Conservation (phyloP, 2,888 invertebrate species). For the Mellilla xanthometata region DNA sequence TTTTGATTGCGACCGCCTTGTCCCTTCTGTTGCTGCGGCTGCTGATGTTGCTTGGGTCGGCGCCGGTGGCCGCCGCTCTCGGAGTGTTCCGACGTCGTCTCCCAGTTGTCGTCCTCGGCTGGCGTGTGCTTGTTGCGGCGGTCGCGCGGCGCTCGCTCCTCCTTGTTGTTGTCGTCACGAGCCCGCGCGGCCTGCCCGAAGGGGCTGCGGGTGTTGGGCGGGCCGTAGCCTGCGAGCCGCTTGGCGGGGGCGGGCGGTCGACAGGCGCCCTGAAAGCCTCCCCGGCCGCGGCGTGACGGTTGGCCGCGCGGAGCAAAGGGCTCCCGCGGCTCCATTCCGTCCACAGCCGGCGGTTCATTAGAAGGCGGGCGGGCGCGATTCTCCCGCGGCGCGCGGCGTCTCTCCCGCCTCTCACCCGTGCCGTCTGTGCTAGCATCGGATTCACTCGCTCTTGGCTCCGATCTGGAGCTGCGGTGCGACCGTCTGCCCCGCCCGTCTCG, state of each 20-base stretch:
- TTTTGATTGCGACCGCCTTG: constrained; percentile 64
- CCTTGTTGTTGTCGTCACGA: constrained; percentile 68
- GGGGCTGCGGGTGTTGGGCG: constrained; percentile 90
- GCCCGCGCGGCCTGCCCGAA: constrained; percentile 82
- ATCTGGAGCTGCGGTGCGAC: constrained; percentile 72
- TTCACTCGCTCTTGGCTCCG: constrained; percentile 83
- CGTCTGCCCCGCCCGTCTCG: constrained; percentile 76
- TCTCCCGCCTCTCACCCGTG: constrained; percentile 76
- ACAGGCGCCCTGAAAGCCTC: constrained; percentile 73
- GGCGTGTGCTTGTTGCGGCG: constrained; percentile 65
- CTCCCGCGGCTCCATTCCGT: constrained; percentile 80
- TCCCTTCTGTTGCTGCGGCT: constrained; percentile 44
- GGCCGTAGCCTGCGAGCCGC: constrained; percentile 89
- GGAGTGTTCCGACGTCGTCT: constrained; percentile 93
- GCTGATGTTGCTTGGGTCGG: constrained; percentile 37
- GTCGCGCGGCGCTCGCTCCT: constrained; percentile 76
- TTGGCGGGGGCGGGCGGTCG: constrained; percentile 80
- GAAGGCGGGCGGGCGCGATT: constrained; percentile 81
- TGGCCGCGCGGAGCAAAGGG: constrained; percentile 94
- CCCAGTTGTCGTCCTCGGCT: constrained; percentile 87
- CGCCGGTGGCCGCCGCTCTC: constrained; percentile 73
- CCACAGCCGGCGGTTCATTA: constrained; percentile 70
- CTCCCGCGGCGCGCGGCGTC: constrained; percentile 78
- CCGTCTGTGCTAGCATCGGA: constrained; percentile 90
- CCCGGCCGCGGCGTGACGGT: constrained; percentile 93